Conservation (phyloP, 2,797 vertebrate species). For the Lepilemur septentrionalis region DNA sequence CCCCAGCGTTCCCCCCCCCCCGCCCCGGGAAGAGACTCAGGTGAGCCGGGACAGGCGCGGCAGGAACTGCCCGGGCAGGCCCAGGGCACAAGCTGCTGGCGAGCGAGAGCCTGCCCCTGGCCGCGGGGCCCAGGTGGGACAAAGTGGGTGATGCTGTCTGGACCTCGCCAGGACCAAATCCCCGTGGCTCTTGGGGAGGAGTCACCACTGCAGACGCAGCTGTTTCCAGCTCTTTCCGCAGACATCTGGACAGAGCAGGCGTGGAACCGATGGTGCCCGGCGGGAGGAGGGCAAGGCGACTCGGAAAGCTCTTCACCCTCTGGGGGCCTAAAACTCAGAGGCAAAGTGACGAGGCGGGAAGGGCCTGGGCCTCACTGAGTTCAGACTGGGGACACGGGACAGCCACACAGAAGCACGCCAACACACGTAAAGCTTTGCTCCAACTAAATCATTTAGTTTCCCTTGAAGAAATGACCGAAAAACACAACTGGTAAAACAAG, state of each 20-base stretch:
- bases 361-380: conserved; percentile 57
- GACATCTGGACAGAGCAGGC: accelerated
- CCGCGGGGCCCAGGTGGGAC: background rate
- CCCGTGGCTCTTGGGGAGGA: background rate
- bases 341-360: background rate
- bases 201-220: background rate
- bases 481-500: conserved; percentile 86
- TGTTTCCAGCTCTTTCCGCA: background rate
- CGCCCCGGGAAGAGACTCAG: background rate
- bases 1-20: background rate
- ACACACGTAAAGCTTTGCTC: conserved; percentile 63
- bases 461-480: conserved; percentile 83
- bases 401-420: conserved; percentile 68
- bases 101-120: background rate
- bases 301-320: background rate
- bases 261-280: accelerated
- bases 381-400: conserved; percentile 26
- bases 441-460: conserved; percentile 78
- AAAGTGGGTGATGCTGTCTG: background rate
- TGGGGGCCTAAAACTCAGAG: background rate
- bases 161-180: background rate
- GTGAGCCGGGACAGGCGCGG: background rate
- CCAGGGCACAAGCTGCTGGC: background rate
- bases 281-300: background rate
- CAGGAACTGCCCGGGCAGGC: background rate